phyloP scores from a whole-genome alignment of 2,888 invertebrate genomes.

The Leptogaster cylindrica region DNA sequence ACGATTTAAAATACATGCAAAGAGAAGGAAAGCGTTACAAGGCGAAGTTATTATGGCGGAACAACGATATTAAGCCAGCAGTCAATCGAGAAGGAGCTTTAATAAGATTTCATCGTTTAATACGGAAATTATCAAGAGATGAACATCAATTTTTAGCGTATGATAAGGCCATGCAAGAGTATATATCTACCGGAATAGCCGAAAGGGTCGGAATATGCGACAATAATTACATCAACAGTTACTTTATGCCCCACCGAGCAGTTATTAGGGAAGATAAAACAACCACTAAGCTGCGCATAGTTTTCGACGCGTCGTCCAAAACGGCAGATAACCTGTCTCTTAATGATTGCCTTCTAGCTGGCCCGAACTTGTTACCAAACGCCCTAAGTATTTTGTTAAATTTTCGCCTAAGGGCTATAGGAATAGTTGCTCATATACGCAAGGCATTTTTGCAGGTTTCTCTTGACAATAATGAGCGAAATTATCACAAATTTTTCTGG shows the following conservation, averaged over 20 bases:
- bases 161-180: slow-evolving; percentile 28
- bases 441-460: neutral
- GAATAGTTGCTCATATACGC: slow-evolving; percentile 48
- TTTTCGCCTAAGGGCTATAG: slow-evolving; percentile 39
- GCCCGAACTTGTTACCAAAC: slow-evolving; percentile 49
- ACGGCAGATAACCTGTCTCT: slow-evolving; percentile 45
- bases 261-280: slow-evolving; percentile 37
- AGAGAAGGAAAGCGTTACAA: neutral
- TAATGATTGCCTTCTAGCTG: slow-evolving; percentile 49
- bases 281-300: slow-evolving; percentile 42
- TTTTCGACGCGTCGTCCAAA: slow-evolving; percentile 42
- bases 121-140: neutral
- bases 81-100: neutral
- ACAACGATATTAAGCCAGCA: neutral
- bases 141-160: slow-evolving; percentile 1
- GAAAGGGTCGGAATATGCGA: too few relatives aligned
- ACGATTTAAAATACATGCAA: neutral
- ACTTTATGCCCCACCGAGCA: slow-evolving; percentile 40
- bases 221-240: neutral
- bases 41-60: neutral
- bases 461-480: slow-evolving; percentile 37
- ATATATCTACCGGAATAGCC: slow-evolving; percentile 19
- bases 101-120: neutral
- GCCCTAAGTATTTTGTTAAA: slow-evolving; percentile 43
- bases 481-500: slow-evolving; percentile 49